Conservation (phyloP, 2,113 vertebrate species). For the Crotalus tigris region DNA sequence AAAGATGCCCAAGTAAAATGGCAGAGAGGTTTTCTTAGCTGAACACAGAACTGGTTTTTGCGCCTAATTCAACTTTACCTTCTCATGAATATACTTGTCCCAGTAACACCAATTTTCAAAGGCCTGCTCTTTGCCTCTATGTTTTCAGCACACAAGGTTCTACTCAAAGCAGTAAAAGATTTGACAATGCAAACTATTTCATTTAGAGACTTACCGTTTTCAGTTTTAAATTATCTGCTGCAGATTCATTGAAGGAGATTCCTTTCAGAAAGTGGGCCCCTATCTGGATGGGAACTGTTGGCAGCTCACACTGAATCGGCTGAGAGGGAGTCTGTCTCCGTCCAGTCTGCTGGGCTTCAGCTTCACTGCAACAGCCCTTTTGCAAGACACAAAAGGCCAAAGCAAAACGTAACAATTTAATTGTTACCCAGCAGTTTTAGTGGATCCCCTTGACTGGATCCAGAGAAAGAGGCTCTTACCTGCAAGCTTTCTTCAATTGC, state of each 20-base stretch:
- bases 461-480: conserved; percentile 67
- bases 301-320: conserved; percentile 95
- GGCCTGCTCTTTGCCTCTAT: background rate
- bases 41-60: background rate
- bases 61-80: background rate
- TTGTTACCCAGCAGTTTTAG: background rate
- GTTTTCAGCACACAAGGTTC: background rate
- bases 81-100: background rate
- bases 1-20: background rate
- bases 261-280: conserved; percentile 95
- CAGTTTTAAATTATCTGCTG: conserved; percentile 94
- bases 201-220: conserved; percentile 82
- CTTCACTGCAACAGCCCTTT: conserved; percentile 95
- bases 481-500: conserved; percentile 91
- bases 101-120: background rate
- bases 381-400: background rate
- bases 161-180: background rate
- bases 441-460: background rate
- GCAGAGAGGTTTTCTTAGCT: background rate
- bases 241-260: conserved; percentile 94
- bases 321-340: conserved; percentile 91
- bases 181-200: background rate
- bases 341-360: conserved; percentile 94
- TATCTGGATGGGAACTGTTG: conserved; percentile 94
- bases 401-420: background rate